Conservation (phyloP, 2,888 invertebrate species). For the Drosophila falleni region DNA sequence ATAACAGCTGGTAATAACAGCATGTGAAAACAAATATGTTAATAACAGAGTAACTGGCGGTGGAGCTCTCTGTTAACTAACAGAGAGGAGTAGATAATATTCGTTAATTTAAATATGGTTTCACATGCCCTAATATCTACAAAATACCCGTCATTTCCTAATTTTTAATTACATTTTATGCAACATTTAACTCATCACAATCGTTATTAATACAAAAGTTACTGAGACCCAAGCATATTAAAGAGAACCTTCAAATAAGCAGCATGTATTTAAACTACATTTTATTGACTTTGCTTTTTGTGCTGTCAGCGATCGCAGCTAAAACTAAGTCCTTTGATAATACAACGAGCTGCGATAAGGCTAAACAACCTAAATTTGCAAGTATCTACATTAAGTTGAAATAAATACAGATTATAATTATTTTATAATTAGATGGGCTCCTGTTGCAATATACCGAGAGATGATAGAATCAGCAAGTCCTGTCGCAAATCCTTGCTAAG, state of each 20-base stretch:
- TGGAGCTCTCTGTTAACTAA: background rate
- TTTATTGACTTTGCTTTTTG: constrained; percentile 2
- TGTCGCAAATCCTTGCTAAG: constrained; percentile 57
- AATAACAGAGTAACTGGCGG: constrained; percentile 26
- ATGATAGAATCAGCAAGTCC: constrained; percentile 36
- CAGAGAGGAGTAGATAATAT: background rate
- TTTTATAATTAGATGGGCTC: constrained; percentile 31
- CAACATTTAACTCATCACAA: constrained; percentile 44
- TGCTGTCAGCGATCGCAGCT: constrained; percentile 7
- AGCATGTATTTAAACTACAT: constrained; percentile 39
- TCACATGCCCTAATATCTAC: background rate
- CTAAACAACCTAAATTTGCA: constrained; percentile 60
- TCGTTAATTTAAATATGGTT: background rate
- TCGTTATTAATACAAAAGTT: constrained; percentile 10
- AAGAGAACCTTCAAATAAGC: background rate
- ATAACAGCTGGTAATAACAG: background rate
- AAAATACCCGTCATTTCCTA: background rate
- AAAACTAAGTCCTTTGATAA: constrained; percentile 13
- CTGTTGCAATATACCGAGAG: constrained; percentile 58
- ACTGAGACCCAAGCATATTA: background rate
- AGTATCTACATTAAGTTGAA: background rate
- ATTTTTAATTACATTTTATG: constrained; percentile 34
- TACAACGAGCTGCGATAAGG: constrained; percentile 50
- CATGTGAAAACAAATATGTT: background rate
- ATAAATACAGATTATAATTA: background rate